A percentile compares a stretch with the other conserved stretches of the same genome.
These are phyloP conservation scores for Brenthis daphne DNA, from an alignment of 2,888 invertebrate genomes.

Conservation along the genomic window DNA sequence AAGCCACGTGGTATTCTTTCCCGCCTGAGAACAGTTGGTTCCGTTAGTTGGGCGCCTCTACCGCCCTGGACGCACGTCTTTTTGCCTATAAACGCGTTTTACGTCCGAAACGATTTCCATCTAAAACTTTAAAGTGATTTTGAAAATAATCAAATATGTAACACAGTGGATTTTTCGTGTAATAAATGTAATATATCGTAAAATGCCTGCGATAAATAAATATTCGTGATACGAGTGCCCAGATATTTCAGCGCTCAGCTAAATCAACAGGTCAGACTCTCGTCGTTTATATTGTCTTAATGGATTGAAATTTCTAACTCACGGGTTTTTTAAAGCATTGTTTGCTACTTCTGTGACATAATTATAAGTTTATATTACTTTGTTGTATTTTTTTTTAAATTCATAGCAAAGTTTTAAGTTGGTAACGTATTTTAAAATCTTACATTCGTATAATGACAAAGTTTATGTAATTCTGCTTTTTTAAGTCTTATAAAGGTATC, in stretches of 20 bases:
- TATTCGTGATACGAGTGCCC: slow-evolving; percentile 25
- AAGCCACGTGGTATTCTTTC: slow-evolving; percentile 42
- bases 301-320: slow-evolving; percentile 27
- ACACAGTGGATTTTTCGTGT: slow-evolving; percentile 50
- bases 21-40: slow-evolving; percentile 43
- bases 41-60: slow-evolving; percentile 42
- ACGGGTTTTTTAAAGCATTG: slow-evolving; percentile 2
- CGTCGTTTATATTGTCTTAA: slow-evolving; percentile 44
- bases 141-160: slow-evolving; percentile 50
- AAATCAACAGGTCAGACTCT: slow-evolving; percentile 69
- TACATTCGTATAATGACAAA: no score
- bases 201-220: slow-evolving; percentile 52
- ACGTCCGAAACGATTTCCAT: slow-evolving; percentile 22
- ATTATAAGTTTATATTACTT: not conserved
- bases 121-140: slow-evolving; percentile 45
- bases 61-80: slow-evolving; percentile 41
- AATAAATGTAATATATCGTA: slow-evolving; percentile 48
- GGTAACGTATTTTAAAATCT: no score
- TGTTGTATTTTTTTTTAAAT: not conserved
- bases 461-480: no score
- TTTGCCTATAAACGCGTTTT: slow-evolving; percentile 19
- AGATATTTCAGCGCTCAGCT: slow-evolving; percentile 38
- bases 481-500: no score
- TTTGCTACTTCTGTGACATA: not conserved
- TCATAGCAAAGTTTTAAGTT: not conserved